These are phyloP conservation scores for Zonotrichia leucophrys DNA, from an alignment of 2,113 vertebrate genomes.

Conservation along the genomic window DNA sequence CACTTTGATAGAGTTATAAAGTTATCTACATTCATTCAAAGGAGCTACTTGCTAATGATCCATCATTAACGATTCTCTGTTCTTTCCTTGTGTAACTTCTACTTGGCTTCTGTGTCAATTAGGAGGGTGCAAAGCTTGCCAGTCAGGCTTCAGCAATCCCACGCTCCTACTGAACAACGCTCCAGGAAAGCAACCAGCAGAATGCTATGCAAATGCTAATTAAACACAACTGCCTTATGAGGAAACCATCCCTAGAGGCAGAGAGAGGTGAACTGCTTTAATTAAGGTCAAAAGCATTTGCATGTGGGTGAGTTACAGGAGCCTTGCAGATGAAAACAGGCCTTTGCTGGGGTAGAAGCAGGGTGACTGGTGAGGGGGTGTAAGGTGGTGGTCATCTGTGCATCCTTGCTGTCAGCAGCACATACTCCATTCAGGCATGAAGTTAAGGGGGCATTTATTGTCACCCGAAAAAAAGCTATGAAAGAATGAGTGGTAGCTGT, in stretches of 20 bases:
- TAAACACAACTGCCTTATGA: conserved; percentile 68
- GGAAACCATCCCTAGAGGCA: conserved; percentile 62
- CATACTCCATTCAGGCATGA: not conserved
- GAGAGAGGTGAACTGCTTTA: conserved; percentile 62
- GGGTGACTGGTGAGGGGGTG: not conserved
- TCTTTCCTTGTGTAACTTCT: conserved; percentile 67
- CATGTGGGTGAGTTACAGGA: conserved; percentile 46
- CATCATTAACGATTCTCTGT: conserved; percentile 61
- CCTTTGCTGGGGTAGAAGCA: not conserved
- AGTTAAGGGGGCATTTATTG: not conserved
- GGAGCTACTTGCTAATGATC: conserved; percentile 65
- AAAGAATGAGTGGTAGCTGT: not conserved
- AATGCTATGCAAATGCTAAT: conserved; percentile 69
- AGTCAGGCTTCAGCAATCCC: conserved; percentile 69
- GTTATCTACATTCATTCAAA: conserved; percentile 68
- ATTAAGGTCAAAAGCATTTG: conserved; percentile 65
- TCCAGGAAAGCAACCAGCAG: conserved; percentile 58
- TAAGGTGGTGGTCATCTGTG: not conserved
- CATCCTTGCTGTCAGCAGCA: not conserved
- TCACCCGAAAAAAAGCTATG: not conserved
- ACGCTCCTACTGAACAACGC: conserved; percentile 46
- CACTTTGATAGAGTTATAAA: conserved; percentile 66
- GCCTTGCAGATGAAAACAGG: not conserved
- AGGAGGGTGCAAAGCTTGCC: conserved; percentile 61
- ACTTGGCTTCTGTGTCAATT: conserved; percentile 66